Evolutionary conservation across 2,113 vertebrate genomes (phyloP).

Genomic region (Hyperopisus bebe): DNA sequence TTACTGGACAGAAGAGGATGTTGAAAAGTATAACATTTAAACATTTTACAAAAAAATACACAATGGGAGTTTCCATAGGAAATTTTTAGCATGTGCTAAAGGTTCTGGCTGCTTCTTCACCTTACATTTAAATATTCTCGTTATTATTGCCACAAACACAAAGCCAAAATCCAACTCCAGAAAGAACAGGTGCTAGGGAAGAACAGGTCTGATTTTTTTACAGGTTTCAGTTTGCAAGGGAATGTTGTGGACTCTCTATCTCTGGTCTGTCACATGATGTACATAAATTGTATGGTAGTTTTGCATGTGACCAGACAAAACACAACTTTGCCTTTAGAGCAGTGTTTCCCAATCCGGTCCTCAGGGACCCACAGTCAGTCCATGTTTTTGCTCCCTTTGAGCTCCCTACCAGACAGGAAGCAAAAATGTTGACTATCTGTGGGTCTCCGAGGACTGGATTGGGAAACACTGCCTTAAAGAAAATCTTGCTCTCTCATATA

Average conservation of each 20-base stretch:
- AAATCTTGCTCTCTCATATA: not conserved
- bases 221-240: not conserved
- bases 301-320: not conserved
- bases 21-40: not conserved
- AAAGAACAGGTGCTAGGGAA: not conserved
- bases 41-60: conserved; percentile 15
- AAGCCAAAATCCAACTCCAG: not conserved
- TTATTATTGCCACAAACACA: not conserved
- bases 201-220: not conserved
- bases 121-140: not conserved
- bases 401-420: not conserved
- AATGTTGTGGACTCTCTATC: not conserved
- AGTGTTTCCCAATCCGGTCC: not conserved
- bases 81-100: not conserved
- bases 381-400: not conserved
- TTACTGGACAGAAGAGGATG: not conserved
- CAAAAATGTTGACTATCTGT: not conserved
- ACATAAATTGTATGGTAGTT: not conserved
- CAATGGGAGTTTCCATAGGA: conserved; percentile 12
- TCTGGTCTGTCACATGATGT: not conserved
- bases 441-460: not conserved
- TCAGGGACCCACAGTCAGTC: not conserved
- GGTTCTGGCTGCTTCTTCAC: not conserved
- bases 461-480: not conserved
- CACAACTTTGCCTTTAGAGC: not conserved